These are phyloP conservation scores for Oikopleura vanhoeffeni DNA, from an alignment of 23 tunicate species.

Conservation along the genomic window DNA sequence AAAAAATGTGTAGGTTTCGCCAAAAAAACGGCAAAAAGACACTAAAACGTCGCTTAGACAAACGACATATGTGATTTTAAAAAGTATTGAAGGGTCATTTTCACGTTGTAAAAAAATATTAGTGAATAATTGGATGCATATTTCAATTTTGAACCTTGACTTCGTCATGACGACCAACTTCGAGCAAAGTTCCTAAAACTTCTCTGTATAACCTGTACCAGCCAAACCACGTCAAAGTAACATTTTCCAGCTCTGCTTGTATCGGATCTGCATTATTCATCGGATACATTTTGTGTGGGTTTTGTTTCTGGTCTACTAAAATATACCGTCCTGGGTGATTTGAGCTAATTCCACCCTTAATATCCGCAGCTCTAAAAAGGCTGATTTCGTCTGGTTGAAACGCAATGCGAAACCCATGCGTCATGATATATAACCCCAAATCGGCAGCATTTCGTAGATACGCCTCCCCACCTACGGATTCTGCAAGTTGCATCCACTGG, in stretches of 20 bases:
- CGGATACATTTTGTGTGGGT: not conserved
- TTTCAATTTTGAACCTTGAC: too few species aligned
- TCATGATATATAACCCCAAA: slow-evolving; percentile 7
- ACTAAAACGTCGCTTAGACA: too few species aligned
- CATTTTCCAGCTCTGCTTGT: slow-evolving; percentile 11
- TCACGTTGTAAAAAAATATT: too few species aligned
- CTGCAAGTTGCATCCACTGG: not conserved
- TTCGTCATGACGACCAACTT: not conserved
- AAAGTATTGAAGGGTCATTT: too few species aligned
- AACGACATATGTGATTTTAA: too few species aligned
- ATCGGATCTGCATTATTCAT: not conserved
- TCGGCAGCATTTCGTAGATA: not conserved
- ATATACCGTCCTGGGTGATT: slow-evolving; percentile 13
- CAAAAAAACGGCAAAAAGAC: too few species aligned
- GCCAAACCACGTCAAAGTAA: not conserved
- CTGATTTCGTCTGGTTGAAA: not conserved
- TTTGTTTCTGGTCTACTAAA: not conserved
- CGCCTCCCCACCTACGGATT: not conserved
- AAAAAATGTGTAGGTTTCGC: too few species aligned
- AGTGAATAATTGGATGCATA: too few species aligned
- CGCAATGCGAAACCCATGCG: slow-evolving; percentile 4
- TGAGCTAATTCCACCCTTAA: not conserved
- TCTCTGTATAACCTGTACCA: not conserved
- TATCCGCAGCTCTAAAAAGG: not conserved
- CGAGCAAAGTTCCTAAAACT: not conserved